These are phyloP conservation scores for Synergus laeviventris DNA, from an alignment of 2,888 invertebrate genomes.

Conservation along the genomic window DNA sequence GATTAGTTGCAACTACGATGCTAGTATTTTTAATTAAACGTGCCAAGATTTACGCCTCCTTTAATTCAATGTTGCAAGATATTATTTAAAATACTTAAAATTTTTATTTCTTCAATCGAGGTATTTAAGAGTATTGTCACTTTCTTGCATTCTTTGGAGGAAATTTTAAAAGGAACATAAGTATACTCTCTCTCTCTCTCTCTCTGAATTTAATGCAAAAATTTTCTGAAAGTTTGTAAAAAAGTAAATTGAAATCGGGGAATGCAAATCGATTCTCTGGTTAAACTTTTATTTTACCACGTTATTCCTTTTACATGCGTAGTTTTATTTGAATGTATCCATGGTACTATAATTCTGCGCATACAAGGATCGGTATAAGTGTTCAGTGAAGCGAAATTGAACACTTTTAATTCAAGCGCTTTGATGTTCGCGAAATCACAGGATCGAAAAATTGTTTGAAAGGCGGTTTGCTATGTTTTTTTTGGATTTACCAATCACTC, in stretches of 20 bases:
- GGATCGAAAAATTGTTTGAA: constrained; percentile 5
- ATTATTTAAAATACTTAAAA: too few species aligned
- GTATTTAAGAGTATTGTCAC: too few species aligned
- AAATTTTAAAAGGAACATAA: too few species aligned
- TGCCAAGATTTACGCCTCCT: constrained; percentile 2
- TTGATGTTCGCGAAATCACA: background rate
- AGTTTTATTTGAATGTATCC: background rate
- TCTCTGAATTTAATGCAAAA: background rate
- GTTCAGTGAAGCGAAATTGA: constrained; percentile 12
- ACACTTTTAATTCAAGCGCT: constrained; percentile 1
- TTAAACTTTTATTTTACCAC: background rate
- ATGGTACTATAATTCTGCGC: background rate
- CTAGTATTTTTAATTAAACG: constrained; percentile 6
- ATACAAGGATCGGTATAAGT: background rate
- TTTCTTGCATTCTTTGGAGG: too few species aligned
- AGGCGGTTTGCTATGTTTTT: background rate
- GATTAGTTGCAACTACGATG: constrained; percentile 4
- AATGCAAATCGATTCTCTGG: background rate
- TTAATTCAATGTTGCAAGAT: background rate
- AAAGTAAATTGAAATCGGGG: constrained; percentile 18
- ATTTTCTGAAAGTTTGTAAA: background rate
- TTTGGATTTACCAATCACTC: background rate
- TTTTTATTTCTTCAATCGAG: too few species aligned
- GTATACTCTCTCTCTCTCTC: too few species aligned
- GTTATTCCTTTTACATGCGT: background rate